These are phyloP conservation scores for Erythrolamprus reginae DNA, from an alignment of 2,113 vertebrate species.

Conservation along the genomic window DNA sequence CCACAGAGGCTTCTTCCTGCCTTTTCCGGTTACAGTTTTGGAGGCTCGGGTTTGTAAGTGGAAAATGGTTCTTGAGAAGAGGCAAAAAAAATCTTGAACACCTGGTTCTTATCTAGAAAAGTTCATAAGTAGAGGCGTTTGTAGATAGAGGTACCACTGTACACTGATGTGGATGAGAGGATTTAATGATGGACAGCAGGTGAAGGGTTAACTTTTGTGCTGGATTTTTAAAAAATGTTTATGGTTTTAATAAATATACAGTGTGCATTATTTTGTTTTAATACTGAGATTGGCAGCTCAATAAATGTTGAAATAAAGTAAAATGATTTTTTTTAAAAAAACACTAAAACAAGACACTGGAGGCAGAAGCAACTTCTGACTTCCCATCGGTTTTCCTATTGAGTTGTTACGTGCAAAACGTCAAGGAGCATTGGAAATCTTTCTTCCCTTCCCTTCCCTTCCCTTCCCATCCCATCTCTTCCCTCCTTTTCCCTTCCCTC, in stretches of 20 bases:
- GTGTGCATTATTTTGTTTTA: background rate
- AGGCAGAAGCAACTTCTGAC: background rate
- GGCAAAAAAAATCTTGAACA: too few species aligned
- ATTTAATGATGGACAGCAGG: background rate
- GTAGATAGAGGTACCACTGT: too few species aligned
- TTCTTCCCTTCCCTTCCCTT: background rate
- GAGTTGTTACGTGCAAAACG: background rate
- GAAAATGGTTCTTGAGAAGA: too few species aligned
- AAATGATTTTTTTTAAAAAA: background rate
- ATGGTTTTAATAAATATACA: background rate
- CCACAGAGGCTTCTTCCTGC: too few species aligned
- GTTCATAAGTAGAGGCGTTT: too few species aligned
- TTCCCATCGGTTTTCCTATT: background rate
- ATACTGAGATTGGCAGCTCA: background rate
- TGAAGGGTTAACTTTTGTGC: background rate
- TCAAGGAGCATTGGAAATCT: background rate
- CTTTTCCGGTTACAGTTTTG: too few species aligned
- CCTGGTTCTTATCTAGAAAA: too few species aligned
- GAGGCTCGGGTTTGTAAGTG: too few species aligned
- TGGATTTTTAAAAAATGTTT: background rate
- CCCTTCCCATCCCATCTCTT: background rate
- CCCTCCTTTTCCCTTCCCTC: background rate
- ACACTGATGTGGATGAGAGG: background rate
- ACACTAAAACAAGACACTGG: background rate
- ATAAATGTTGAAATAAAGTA: background rate